phyloP scores from a whole-genome alignment of 2,888 invertebrate genomes.

The Pachydiplax longipennis region DNA sequence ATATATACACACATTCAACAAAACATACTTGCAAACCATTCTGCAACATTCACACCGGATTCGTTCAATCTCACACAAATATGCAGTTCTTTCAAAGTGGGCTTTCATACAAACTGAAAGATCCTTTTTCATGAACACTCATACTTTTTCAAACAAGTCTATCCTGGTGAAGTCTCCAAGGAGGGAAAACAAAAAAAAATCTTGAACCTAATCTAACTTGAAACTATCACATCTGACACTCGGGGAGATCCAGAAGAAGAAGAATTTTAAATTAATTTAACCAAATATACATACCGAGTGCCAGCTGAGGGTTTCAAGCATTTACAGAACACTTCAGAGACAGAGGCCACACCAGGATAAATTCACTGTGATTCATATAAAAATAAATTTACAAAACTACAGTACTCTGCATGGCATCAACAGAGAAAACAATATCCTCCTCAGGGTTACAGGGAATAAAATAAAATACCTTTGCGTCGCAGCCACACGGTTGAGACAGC shows the following conservation, averaged over 20 bases:
- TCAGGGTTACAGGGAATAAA: conserved; percentile 44
- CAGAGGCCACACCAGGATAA: conserved; percentile 14
- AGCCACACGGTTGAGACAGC: conserved; percentile 20
- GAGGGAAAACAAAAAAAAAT: not conserved
- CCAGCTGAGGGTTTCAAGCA: not conserved
- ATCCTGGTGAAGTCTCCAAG: conserved; percentile 18
- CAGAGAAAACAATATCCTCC: conserved; percentile 45
- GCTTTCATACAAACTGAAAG: conserved; percentile 22
- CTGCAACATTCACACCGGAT: not conserved
- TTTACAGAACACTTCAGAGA: conserved; percentile 17
- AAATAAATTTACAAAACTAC: conserved; percentile 52
- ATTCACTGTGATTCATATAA: conserved; percentile 47
- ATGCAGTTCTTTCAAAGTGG: conserved; percentile 10
- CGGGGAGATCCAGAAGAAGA: conserved; percentile 18
- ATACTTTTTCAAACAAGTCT: conserved; percentile 27
- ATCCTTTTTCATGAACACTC: conserved; percentile 15
- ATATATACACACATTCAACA: conserved; percentile 37
- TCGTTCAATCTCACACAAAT: not conserved
- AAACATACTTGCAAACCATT: not conserved
- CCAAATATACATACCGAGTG: conserved; percentile 18
- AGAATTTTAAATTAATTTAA: conserved; percentile 29
- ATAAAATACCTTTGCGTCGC: conserved; percentile 29
- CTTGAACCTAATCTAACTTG: not conserved
- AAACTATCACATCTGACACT: conserved; percentile 13
- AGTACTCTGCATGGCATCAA: conserved; percentile 48